Conservation (phyloP, 1,140 invertebrate species). For the Aplysia californica region DNA sequence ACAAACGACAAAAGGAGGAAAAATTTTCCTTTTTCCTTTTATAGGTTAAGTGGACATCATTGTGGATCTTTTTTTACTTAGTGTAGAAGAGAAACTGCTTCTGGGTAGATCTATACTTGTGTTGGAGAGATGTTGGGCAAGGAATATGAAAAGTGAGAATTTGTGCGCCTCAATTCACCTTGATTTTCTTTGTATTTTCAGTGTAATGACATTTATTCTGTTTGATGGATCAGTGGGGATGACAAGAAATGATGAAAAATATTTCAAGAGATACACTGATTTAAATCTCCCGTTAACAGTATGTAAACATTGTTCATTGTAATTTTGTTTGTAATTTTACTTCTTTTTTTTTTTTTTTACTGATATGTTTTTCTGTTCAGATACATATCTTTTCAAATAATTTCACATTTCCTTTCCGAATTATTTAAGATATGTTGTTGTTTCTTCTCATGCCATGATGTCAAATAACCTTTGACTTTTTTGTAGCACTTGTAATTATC, state of each 20-base stretch:
- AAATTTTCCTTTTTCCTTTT: background rate
- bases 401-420: too few relatives aligned
- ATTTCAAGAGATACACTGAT: constrained; percentile 28
- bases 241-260: constrained; percentile 26
- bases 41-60: background rate
- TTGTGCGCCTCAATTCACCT: background rate
- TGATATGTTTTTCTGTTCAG: background rate
- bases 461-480: background rate
- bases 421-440: background rate
- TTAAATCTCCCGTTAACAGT: constrained; percentile 25
- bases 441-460: background rate
- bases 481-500: background rate
- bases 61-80: background rate
- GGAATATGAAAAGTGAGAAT: background rate
- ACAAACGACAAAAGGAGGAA: background rate
- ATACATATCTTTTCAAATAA: background rate
- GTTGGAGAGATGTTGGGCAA: background rate
- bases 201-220: constrained; percentile 28
- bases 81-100: background rate
- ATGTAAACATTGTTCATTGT: constrained; percentile 2
- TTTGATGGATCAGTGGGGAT: constrained; percentile 27
- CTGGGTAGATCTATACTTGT: background rate
- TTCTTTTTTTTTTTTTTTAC: background rate
- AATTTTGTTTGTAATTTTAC: background rate
- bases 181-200: constrained; percentile 19